Base-by-base conservation (phyloP, 2,888 invertebrate genomes). In the Spialia ferax region DNA sequence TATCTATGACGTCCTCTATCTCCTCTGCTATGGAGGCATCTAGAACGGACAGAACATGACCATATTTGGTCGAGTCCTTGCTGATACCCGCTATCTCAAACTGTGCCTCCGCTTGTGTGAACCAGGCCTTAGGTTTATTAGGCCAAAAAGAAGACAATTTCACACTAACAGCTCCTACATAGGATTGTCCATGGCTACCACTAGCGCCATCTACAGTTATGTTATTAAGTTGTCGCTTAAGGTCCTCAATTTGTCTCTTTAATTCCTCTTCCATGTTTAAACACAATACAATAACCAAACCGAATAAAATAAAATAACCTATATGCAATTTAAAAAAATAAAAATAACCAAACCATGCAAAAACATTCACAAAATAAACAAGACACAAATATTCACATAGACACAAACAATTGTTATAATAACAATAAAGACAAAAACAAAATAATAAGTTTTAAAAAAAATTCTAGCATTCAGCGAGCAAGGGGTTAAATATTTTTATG, bases 41-140 rank as follows among this genome's bases (percentile, higher is more conserved):
- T 6, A 15, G 11, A 10, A 18, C 48, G 4, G 38, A 29, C 1
- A 50, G 13, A 8, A 61, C 20, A 11, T 48, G 48, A 7, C 50
- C 23, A 26, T 23, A 48, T 42, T 61, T 61, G 8, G 61, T 61
- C 1, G 29, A 18, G 15, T 64, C 64, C 20, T 13, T n/a, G 4
- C 54, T 69, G 11, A 70, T 67, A 1, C 56, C 69, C 2, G 66
- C 38, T 4, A 69, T 35, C 13, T 63, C 50, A 26, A 71, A 71
- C 32, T 71, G 71, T 13, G 71, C 70, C 22, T 70, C 68, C 6
- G 64, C 68, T 29, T 68, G 68, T 10, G 52, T 61, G 45, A 68
- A 70, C 70, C 70, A 65, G 11, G 59, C 18, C 8, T 45, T 32
- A 18, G 66, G 66, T 35, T 67, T 66, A 13, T 67, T 32, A 10